These are phyloP conservation scores for Vireo altiloquus DNA, from an alignment of 2,113 vertebrate species.

Conservation along the genomic window DNA sequence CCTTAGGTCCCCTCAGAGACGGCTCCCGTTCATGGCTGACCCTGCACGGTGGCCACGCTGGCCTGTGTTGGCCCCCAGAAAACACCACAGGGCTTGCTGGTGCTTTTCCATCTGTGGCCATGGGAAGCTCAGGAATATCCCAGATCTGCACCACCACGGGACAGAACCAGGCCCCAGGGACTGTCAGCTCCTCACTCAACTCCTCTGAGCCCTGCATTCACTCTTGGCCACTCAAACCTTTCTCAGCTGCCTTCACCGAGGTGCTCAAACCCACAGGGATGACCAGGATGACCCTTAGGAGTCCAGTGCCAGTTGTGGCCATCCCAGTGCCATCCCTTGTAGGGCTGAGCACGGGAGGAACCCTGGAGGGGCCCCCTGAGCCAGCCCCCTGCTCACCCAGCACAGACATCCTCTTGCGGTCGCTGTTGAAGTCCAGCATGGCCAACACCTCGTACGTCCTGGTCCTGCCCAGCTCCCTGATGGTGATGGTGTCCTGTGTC, in stretches of 20 bases:
- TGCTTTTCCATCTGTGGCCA: not conserved
- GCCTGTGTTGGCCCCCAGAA: not conserved
- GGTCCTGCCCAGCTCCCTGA: conserved; percentile 82
- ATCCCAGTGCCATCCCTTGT: not conserved
- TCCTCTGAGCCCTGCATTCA: not conserved
- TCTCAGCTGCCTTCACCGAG: not conserved
- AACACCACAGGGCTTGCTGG: accelerated
- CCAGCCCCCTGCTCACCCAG: conserved; percentile 74
- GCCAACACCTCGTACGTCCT: conserved; percentile 83
- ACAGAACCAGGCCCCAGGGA: not conserved
- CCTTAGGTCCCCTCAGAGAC: not conserved
- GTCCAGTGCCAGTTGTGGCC: not conserved
- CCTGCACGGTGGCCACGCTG: not conserved
- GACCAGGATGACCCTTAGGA: not conserved
- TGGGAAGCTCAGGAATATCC: not conserved
- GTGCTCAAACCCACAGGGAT: not conserved
- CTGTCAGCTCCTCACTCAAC: not conserved
- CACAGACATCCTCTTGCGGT: conserved; percentile 91
- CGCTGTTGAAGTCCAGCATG: conserved; percentile 90
- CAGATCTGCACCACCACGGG: not conserved
- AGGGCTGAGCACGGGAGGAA: not conserved
- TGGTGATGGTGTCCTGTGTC: conserved; percentile 81
- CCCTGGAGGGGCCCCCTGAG: not conserved
- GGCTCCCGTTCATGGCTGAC: accelerated
- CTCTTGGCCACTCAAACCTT: not conserved